Evolutionary conservation across 2,797 vertebrate species (phyloP).

Genomic region (Propithecus perrieri): DNA sequence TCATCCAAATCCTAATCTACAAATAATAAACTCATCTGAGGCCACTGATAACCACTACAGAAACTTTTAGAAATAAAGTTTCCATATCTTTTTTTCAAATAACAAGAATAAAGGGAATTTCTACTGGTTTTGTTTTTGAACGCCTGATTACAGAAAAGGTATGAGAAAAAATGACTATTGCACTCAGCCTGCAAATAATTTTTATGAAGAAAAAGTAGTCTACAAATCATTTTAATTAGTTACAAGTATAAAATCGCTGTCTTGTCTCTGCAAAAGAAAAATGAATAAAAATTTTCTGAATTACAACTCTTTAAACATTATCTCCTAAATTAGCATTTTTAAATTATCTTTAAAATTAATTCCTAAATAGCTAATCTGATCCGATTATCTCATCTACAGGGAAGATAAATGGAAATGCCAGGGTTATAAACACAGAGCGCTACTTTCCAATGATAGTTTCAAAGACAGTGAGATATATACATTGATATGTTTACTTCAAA

Average conservation of each 20-base stretch:
- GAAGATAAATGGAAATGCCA: slow-evolving; percentile 61
- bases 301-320: slow-evolving; percentile 43
- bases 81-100: slow-evolving; percentile 3
- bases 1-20: slow-evolving; percentile 56
- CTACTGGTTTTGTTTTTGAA: slow-evolving; percentile 46
- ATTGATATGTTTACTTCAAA: slow-evolving; percentile 56
- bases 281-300: slow-evolving; percentile 26
- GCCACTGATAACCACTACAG: background rate
- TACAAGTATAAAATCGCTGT: slow-evolving; percentile 45
- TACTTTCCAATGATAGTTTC: slow-evolving; percentile 37
- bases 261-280: slow-evolving; percentile 46
- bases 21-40: background rate
- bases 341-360: slow-evolving; percentile 59
- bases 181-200: background rate
- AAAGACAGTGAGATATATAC: slow-evolving; percentile 62
- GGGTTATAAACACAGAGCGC: slow-evolving; percentile 26
- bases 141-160: slow-evolving; percentile 31
- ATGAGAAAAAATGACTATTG: background rate
- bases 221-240: slow-evolving; percentile 29
- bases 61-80: slow-evolving; percentile 50
- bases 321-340: slow-evolving; percentile 50
- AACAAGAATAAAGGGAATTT: slow-evolving; percentile 37
- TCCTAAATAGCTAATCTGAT: slow-evolving; percentile 31
- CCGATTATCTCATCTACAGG: slow-evolving; percentile 53
- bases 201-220: slow-evolving; percentile 12